Evolutionary conservation across 2,797 vertebrate genomes (phyloP), one percentile per base, ranked within the genome.

Genomic region (Micropoecilia bifurca): DNA sequence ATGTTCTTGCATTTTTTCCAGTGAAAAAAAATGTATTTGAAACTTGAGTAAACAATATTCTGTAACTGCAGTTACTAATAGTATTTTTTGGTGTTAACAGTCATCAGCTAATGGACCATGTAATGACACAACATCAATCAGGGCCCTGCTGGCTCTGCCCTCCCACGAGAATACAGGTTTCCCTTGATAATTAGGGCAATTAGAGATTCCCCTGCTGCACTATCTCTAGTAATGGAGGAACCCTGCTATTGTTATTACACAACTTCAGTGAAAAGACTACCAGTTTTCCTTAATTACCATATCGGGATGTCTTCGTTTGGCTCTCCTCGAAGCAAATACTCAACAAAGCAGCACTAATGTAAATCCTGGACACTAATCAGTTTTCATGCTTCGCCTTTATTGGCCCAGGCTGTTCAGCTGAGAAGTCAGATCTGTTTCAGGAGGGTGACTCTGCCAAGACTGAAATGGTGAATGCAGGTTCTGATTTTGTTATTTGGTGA

Each of bases 171-270:
- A 94, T 88, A 86, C 81, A 88, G 89, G 82, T 91, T 94, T 92
- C 92, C 91, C 91, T 89, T 82, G 87, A 91, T 94, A 94, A 95
- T 93, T 93, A 89, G 81, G 57, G 85, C 90, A 94, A 94, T 95
- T 94, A 93, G 90, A 93, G 90, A 90, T 93, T 93, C 87, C 83
- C 74, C 84, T 85, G 79, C 83, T 92, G 77, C 86, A 82, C 90
- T 88, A 87, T 91, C 87, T 73, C 83, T 89, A 77, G 83, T 83
- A 71, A 80, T 86, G 88, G 75, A 91, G 77, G 82, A 92, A 92
- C 77, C 82, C 91, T 87, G 80, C 87, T 86, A 90, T 92, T 92
- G 93, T 80, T 71, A 43, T 93, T 91, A 91, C 89, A 88, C 89
- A 93, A 91, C 84, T 69, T 68, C 28, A 73, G 61, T 71, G 83